Conservation (phyloP, 2,797 vertebrate genomes). For the Pipistrellus nathusii region DNA sequence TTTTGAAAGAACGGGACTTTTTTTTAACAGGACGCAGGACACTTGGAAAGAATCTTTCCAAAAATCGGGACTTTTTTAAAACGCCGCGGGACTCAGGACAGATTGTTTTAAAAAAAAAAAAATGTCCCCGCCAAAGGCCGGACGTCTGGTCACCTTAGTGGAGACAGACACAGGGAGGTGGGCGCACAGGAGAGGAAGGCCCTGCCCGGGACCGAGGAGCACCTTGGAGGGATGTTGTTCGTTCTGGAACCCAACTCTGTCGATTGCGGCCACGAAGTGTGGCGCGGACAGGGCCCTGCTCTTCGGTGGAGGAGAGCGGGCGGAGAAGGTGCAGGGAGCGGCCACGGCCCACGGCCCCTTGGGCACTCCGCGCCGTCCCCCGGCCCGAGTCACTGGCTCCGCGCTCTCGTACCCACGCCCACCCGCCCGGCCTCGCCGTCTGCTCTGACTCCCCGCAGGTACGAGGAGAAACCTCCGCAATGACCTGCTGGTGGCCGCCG, state of each 20-base stretch:
- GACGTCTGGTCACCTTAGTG: too few relatives aligned
- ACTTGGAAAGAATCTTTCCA: too few relatives aligned
- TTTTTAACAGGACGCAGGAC: too few relatives aligned
- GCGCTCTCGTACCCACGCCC: not conserved
- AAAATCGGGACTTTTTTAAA: too few relatives aligned
- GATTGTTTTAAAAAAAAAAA: too few relatives aligned
- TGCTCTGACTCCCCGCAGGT: constrained; percentile 88
- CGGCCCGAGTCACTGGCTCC: not conserved
- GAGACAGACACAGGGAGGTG: not conserved
- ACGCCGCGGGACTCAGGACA: too few relatives aligned
- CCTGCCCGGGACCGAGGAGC: not conserved
- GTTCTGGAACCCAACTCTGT: not conserved
- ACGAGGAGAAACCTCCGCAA: constrained; percentile 96
- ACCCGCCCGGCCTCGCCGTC: constrained; percentile 62
- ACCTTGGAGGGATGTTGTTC: rapidly evolving
- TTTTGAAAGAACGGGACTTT: too few relatives aligned
- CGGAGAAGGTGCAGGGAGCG: not conserved
- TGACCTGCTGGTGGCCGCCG: constrained; percentile 97
- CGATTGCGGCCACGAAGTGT: not conserved
- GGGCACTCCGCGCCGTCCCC: not conserved
- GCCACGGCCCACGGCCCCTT: rapidly evolving
- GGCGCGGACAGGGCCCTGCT: not conserved
- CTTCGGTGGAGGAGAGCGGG: not conserved
- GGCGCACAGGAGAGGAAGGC: not conserved
- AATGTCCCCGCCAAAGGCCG: too few relatives aligned